Percentiles rank a stretch among this genome's conserved stretches.
Conservation (phyloP, 2,797 vertebrate genomes). For the Cynodonichthys magdalenae region DNA sequence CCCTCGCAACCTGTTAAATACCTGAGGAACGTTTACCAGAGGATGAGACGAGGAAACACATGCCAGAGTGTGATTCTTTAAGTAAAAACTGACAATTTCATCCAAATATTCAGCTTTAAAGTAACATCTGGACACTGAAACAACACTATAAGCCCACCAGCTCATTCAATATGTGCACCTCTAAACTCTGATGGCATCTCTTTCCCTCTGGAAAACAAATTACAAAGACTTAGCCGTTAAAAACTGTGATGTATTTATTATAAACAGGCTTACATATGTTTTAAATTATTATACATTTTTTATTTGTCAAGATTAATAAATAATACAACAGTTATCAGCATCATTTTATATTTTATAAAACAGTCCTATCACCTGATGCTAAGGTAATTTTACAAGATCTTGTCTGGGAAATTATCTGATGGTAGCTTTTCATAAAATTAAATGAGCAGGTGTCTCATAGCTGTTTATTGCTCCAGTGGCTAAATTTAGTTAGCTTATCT, state of each 20-base stretch:
- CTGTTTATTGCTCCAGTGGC: constrained; percentile 1
- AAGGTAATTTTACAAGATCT: no score
- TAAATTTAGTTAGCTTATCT: background rate
- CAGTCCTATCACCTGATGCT: no score
- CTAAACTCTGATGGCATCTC: constrained; percentile 1
- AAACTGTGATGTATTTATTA: no score
- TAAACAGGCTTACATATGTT: no score
- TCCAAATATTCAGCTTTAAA: constrained; percentile 29
- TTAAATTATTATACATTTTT: no score
- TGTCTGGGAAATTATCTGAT: no score
- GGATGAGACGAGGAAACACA: constrained; percentile 60
- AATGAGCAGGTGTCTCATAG: constrained; percentile 1
- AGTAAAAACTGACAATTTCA: constrained; percentile 23
- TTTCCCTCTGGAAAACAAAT: background rate
- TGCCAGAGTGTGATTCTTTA: constrained; percentile 29
- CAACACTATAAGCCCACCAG: background rate
- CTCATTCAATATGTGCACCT: constrained; percentile 19
- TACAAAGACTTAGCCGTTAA: no score
- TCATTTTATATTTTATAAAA: no score
- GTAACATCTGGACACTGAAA: constrained; percentile 14
- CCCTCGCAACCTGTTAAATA: constrained; percentile 75
- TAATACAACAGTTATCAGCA: constrained; percentile 7
- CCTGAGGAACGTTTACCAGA: constrained; percentile 67
- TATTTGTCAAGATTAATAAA: constrained; percentile 16
- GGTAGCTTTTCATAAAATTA: background rate